phyloP scores from a whole-genome alignment of 2,797 vertebrate genomes.

The Liparis tanakae region DNA sequence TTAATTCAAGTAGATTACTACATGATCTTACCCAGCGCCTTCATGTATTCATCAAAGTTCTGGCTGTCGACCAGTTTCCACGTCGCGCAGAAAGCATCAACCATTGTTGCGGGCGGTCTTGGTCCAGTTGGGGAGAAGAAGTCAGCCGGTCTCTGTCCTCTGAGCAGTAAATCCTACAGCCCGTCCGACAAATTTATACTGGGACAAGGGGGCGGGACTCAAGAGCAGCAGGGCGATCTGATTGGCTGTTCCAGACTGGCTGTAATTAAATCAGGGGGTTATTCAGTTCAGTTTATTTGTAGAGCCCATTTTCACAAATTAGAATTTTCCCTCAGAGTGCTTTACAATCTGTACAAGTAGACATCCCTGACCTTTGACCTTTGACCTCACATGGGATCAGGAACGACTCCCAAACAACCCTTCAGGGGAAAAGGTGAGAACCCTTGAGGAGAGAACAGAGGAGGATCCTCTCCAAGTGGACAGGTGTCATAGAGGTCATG shows the following conservation, averaged over 20 bases:
- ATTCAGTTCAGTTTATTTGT: no score
- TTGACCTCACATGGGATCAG: no score
- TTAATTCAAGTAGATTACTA: not conserved
- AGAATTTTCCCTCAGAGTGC: no score
- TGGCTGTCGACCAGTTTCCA: conserved; percentile 96
- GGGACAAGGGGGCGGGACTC: conserved; percentile 33
- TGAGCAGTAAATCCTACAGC: conserved; percentile 27
- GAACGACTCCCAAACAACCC: no score
- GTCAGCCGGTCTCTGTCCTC: conserved; percentile 11
- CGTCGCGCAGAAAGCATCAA: conserved; percentile 93
- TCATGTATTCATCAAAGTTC: conserved; percentile 99
- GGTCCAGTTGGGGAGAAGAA: conserved; percentile 13
- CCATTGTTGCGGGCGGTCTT: conserved; percentile 79
- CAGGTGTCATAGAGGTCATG: no score
- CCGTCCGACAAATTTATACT: conserved; percentile 59
- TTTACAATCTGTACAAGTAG: no score
- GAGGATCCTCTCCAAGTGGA: no score
- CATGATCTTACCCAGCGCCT: conserved; percentile 83
- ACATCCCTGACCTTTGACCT: no score
- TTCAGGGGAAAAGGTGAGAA: no score
- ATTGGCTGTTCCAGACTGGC: conserved; percentile 58
- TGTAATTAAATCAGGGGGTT: no score
- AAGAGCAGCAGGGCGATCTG: conserved; percentile 16
- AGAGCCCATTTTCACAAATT: no score
- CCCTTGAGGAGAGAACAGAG: no score